Percentiles rank a stretch among this genome's conserved stretches.
These are phyloP conservation scores for Hormiphora californensis DNA, from an alignment of 37 sponge, comb jelly and placozoan species.

Conservation along the genomic window DNA sequence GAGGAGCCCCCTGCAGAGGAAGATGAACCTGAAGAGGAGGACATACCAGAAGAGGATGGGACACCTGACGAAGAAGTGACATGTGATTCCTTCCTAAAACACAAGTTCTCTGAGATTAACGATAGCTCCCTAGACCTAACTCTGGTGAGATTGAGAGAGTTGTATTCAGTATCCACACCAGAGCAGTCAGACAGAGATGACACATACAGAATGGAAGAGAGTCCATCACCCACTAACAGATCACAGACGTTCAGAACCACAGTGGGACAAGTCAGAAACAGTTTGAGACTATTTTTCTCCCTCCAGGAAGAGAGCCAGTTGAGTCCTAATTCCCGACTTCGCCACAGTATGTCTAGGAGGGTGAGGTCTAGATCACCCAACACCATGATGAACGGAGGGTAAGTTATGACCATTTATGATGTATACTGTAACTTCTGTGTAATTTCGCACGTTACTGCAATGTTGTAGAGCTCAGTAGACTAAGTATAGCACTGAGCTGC, in stretches of 20 bases:
- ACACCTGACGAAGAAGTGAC: constrained; percentile 28
- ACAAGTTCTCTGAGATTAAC: constrained; percentile 36
- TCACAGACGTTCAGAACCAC: too few species aligned
- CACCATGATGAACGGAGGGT: background rate
- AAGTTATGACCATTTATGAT: too few species aligned
- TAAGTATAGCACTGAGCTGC: too few species aligned
- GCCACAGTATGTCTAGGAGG: constrained; percentile 46
- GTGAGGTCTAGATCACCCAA: constrained; percentile 11
- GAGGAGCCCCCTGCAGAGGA: background rate
- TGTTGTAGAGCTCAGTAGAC: too few species aligned
- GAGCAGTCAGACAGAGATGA: too few species aligned
- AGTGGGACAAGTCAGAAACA: too few species aligned
- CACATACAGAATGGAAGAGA: too few species aligned
- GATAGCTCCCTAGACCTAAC: background rate
- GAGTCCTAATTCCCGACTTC: constrained; percentile 16
- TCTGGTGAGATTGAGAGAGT: background rate
- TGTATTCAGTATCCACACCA: background rate
- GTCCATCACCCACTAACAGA: too few species aligned
- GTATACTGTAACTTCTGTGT: too few species aligned
- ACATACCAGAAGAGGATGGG: background rate
- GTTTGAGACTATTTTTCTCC: too few species aligned
- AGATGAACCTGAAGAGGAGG: background rate
- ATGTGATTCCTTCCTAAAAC: constrained; percentile 36
- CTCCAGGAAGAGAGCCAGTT: too few species aligned
- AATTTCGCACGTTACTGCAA: too few species aligned